These are phyloP conservation scores for Chironomus tentans DNA, from an alignment of 2,888 invertebrate genomes.

Conservation along the genomic window DNA sequence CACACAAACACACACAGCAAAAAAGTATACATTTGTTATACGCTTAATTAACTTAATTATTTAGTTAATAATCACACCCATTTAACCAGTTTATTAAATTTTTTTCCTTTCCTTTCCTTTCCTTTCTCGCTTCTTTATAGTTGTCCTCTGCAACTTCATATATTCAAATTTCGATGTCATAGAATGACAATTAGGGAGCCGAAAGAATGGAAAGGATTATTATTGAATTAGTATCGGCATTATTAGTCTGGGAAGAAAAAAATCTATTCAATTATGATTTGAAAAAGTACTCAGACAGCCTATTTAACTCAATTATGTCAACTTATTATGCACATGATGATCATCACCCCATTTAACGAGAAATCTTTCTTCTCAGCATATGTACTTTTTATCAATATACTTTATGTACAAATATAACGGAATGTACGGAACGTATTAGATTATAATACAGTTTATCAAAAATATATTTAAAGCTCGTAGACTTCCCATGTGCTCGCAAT, in stretches of 20 bases:
- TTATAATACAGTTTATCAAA: no score
- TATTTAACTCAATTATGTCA: neutral
- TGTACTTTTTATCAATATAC: neutral
- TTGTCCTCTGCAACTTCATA: neutral
- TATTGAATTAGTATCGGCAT: no score
- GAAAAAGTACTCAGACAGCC: neutral
- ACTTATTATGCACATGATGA: neutral
- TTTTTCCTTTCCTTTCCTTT: neutral
- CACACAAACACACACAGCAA: neutral
- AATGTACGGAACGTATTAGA: neutral
- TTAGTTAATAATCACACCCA: constrained; percentile 27
- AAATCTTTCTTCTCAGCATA: neutral
- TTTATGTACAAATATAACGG: neutral
- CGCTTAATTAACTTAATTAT: constrained; percentile 27
- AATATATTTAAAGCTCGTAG: no score
- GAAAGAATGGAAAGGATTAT: no score
- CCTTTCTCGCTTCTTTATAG: neutral
- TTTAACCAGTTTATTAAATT: constrained; percentile 24
- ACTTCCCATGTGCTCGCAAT: neutral
- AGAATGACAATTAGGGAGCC: no score
- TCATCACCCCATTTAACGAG: neutral
- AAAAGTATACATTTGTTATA: constrained; percentile 1
- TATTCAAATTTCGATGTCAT: no score
- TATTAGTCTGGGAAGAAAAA: neutral
- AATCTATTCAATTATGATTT: neutral